Conservation (phyloP, 2,888 invertebrate species). For the Caenorhabditis zanzibari region DNA sequence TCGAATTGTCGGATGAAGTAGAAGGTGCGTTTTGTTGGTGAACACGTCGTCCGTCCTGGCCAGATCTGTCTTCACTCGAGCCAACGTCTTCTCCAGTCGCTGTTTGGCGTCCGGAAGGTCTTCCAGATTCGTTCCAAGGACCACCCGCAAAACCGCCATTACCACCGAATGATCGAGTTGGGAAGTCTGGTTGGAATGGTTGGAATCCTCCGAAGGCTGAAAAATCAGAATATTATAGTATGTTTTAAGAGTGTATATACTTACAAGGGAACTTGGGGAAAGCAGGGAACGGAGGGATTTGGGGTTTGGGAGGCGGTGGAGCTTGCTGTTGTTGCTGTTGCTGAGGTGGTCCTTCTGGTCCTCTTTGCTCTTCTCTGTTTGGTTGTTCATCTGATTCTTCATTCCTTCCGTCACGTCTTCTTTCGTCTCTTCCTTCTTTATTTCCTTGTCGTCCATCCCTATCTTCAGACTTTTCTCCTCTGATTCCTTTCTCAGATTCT, state of each 20-base stretch:
- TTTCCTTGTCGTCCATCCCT: constrained; percentile 10
- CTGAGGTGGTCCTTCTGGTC: constrained; percentile 30
- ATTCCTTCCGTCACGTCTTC: constrained; percentile 4
- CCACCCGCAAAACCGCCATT: constrained; percentile 68
- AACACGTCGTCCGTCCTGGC: constrained; percentile 60
- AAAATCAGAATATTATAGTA: neutral
- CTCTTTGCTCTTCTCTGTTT: constrained; percentile 19
- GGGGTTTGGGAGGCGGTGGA: constrained; percentile 62
- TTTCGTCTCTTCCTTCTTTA: constrained; percentile 4
- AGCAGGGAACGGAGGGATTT: constrained; percentile 67
- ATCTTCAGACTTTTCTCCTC: constrained; percentile 38
- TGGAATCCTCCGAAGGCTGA: constrained; percentile 62
- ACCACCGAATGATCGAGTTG: constrained; percentile 66
- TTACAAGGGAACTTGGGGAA: constrained; percentile 67
- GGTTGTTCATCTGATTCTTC: constrained; percentile 32
- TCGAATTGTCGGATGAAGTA: constrained; percentile 62
- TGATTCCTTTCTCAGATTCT: constrained; percentile 47
- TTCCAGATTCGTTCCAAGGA: constrained; percentile 66
- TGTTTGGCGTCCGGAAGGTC: constrained; percentile 62
- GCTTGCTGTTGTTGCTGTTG: constrained; percentile 47
- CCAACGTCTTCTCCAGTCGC: constrained; percentile 54
- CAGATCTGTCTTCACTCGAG: constrained; percentile 56
- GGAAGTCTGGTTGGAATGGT: constrained; percentile 64
- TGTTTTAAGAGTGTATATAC: neutral
- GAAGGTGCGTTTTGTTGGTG: constrained; percentile 58